Base-by-base conservation (phyloP, 2,113 vertebrate species). In the Amphiprion percula region DNA sequence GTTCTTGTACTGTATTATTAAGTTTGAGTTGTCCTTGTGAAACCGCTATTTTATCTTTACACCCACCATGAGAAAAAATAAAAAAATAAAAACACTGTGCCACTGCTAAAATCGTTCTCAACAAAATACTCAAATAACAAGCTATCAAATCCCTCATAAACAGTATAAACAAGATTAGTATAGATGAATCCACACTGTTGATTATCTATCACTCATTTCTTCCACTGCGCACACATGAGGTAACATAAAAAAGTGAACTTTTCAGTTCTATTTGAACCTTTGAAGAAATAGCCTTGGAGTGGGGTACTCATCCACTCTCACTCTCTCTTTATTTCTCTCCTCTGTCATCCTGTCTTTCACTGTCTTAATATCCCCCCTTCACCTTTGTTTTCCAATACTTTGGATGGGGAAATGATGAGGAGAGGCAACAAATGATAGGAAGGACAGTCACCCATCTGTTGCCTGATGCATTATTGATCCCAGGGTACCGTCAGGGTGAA, bases 381-480 rank as follows among this genome's bases (percentile, higher is more conserved):
- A 88, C 82, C 74, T 84, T 84, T 91, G 74, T 87, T 90, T 90
- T 87, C 76, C 78, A 84, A 79, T 73, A 83, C 79, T 80, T 73
- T 62, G 52, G 74, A 68, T 19, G 64, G 30, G 62, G 65, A 87
- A 85, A 88, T 85, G 78, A 88, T 83, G 64, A 86, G 67, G 61
- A 83, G 74, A 85, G 74, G 79, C 74, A 78, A 80, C 74, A 88
- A 89, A 91, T 93, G 90, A 93, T 82, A 85, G 77, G 39, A 82
- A 59, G 82, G 85, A 90, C 80, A 84, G 73, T 83, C 82, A 73
- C 80, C 90, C 86, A 91, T 93, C 88, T 88, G 90, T 74, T 68
- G 90, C 68, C 87, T 91, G 90, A 93, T 93, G 77, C 85, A 92
- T 86, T 93, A 95, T 94, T 93, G 89, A 94, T 94, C 78, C 65